Percentiles rank a stretch among this genome's conserved stretches.
phyloP scores from a whole-genome alignment of 2,888 invertebrate genomes.

The Lampropteryx suffumata region DNA sequence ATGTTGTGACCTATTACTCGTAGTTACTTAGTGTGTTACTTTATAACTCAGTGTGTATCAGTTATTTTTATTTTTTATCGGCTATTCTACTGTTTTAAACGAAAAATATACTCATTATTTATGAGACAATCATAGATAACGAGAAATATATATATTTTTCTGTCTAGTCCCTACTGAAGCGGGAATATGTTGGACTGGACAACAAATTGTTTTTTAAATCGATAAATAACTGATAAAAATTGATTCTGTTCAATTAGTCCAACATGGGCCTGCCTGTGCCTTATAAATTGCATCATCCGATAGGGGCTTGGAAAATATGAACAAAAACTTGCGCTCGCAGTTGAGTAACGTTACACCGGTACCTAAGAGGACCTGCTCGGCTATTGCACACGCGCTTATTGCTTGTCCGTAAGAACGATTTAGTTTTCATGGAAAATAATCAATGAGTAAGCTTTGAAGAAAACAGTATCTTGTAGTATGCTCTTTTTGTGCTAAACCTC shows the following conservation, averaged over 20 bases:
- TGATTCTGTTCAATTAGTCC: not conserved
- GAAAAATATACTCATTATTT: too few relatives aligned
- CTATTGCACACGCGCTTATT: slow-evolving; percentile 11
- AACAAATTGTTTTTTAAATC: too few relatives aligned
- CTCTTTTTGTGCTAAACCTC: slow-evolving; percentile 7
- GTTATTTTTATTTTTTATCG: too few relatives aligned
- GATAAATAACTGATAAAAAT: too few relatives aligned
- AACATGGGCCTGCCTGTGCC: slow-evolving; percentile 6
- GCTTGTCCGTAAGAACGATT: slow-evolving; percentile 14
- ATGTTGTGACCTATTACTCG: too few relatives aligned
- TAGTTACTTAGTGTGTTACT: too few relatives aligned
- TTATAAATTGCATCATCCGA: slow-evolving; percentile 14
- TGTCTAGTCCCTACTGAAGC: too few relatives aligned
- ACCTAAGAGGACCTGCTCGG: slow-evolving; percentile 2
- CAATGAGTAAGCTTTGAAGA: slow-evolving; percentile 9
- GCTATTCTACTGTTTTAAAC: too few relatives aligned
- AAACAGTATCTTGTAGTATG: slow-evolving; percentile 5
- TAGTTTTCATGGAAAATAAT: slow-evolving; percentile 20
- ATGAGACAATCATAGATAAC: too few relatives aligned
- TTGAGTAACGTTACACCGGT: slow-evolving; percentile 19
- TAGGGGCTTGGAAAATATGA: slow-evolving; percentile 23
- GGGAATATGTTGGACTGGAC: too few relatives aligned
- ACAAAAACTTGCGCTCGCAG: slow-evolving; percentile 25
- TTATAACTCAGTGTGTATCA: too few relatives aligned
- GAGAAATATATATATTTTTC: too few relatives aligned